Percentiles rank a stretch among this genome's conserved stretches.
These are phyloP conservation scores for Malurus splendens DNA, from an alignment of 2,797 vertebrate species.

Conservation along the genomic window DNA sequence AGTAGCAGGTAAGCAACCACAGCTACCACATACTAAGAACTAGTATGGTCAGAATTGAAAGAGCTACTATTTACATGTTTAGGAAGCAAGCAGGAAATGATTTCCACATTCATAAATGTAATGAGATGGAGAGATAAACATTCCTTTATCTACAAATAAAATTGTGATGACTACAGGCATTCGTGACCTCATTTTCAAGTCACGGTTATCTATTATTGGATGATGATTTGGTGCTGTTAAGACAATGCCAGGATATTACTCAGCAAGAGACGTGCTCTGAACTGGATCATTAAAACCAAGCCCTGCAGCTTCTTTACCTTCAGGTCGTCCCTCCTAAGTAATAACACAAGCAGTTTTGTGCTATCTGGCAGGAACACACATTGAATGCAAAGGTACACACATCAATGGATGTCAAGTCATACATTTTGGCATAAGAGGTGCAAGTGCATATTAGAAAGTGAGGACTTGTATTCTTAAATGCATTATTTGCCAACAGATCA, in stretches of 20 bases:
- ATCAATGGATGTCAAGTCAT: neutral
- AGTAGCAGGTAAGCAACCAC: neutral
- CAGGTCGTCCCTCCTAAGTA: neutral
- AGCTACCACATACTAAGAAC: neutral
- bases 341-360: neutral
- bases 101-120: conserved; percentile 2
- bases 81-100: conserved; percentile 9
- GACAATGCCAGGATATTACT: conserved; percentile 49
- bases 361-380: neutral
- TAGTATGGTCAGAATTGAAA: neutral
- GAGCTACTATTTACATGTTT: neutral
- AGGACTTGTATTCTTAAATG: neutral
- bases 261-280: neutral
- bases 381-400: neutral
- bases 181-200: conserved; percentile 38
- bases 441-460: neutral
- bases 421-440: neutral
- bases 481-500: neutral
- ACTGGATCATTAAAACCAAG: conserved; percentile 37
- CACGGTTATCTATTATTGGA: conserved; percentile 19
- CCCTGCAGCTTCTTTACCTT: conserved; percentile 28
- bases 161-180: conserved; percentile 31
- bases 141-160: conserved; percentile 36
- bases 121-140: conserved; percentile 22
- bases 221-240: conserved; percentile 21